phyloP scores from a whole-genome alignment of 2,797 vertebrate genomes.

The Peromyscus aztecus region DNA sequence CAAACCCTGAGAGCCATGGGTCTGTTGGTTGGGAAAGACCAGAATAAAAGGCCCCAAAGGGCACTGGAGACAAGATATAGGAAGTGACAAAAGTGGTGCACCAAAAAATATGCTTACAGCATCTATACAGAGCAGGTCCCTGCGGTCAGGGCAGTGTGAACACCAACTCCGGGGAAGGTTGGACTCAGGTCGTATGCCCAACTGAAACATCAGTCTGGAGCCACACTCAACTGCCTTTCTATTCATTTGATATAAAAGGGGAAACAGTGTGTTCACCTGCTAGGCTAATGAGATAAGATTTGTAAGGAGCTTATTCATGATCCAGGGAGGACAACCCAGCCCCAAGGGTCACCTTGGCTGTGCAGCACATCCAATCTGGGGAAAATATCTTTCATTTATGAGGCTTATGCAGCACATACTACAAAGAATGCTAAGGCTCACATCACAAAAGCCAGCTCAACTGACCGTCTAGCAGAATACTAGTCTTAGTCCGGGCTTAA shows the following conservation, averaged over 20 bases:
- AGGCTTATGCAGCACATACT: not conserved
- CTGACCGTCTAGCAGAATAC: not conserved
- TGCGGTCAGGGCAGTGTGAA: rapidly evolving
- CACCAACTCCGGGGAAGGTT: not conserved
- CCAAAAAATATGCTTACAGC: not conserved
- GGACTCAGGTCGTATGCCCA: too few relatives aligned
- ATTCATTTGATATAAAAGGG: not conserved
- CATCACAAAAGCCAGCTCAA: not conserved
- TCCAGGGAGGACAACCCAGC: not conserved
- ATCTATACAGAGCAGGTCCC: not conserved
- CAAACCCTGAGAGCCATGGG: not conserved
- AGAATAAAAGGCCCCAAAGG: not conserved
- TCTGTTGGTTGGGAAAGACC: not conserved
- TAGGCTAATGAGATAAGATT: not conserved
- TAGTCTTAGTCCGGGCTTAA: not conserved
- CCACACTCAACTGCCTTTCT: not conserved
- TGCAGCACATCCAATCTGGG: not conserved
- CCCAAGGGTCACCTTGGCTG: conserved; percentile 14
- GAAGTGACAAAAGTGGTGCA: not conserved
- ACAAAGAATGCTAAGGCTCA: not conserved
- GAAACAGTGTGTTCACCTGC: not conserved
- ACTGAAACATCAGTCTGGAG: not conserved
- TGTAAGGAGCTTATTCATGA: not conserved
- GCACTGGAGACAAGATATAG: not conserved
- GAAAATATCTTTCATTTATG: not conserved